Evolutionary conservation across 2,888 invertebrate species (phyloP), one percentile per base, ranked within the genome.

Genomic region (Pammene fasciana): DNA sequence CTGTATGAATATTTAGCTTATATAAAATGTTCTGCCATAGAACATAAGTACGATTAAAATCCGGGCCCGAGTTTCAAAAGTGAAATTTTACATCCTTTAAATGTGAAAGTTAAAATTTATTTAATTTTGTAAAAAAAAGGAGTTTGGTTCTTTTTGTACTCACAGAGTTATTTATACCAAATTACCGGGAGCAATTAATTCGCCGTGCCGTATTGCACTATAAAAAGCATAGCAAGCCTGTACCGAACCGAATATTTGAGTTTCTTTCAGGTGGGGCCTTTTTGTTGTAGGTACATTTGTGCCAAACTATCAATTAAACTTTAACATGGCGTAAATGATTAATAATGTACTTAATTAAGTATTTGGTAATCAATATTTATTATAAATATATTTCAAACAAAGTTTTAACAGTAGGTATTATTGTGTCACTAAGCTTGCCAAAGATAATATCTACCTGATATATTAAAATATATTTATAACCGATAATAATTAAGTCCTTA

Each of bases 231-330:
- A n/a, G 41, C 26, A 41, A 18, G 43, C 26, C 13, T 56, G 62
- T 62, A 68, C 68, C 59, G 48, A 48, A 56, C 48, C 34, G 45
- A 54, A 67, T 13, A 62, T 65, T 60, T 52, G 26, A 26, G 26
- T 26, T 26, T 26, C 18, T 62, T 62, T 5, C 62, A 62, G 62
- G 26, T 52, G 50, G 50, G 13, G 18, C 9, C 18, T 41, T 41
- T 1, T 62, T 18, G 1, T 14, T 26, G 26, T 41, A 41, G 36
- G 13, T 45, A 34, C n/a, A 54, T 54, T n/a, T 56, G 56, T 62
- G 62, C 46, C 67, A 56, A 68, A 68, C 34, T 56, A 56, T 34
- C 61, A 62, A 61, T 62, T 56, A 62, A 67, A 62, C 55, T 62
- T 62, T 41, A 55, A 41, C 18, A 26, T 26, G 26, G 43, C 16